Conservation (phyloP, 2,888 invertebrate species). For the Brachyopa scutellaris region DNA sequence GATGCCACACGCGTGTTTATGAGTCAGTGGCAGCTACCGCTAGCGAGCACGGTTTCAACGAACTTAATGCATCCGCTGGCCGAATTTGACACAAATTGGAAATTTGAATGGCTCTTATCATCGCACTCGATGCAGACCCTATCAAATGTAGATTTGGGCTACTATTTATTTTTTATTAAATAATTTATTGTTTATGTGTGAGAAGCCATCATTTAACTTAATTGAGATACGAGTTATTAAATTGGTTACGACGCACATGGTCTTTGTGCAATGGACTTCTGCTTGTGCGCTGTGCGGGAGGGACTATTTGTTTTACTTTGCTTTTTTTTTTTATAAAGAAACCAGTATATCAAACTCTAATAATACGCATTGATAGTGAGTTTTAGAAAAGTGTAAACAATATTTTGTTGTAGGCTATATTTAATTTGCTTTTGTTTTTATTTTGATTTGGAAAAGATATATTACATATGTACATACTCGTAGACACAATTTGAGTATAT, state of each 20-base stretch:
- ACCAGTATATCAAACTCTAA: not conserved
- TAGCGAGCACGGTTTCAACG: not conserved
- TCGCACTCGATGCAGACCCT: not conserved
- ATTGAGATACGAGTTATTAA: not conserved
- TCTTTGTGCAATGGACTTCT: not conserved
- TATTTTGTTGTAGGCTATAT: not conserved
- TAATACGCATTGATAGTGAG: slow-evolving; percentile 1
- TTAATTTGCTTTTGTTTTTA: not conserved
- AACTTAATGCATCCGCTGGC: slow-evolving; percentile 13
- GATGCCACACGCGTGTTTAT: slow-evolving; percentile 2
- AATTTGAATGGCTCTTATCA: slow-evolving; percentile 1
- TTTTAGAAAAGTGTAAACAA: not conserved
- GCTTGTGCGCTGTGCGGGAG: no score
- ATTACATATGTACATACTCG: no score
- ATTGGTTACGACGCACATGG: not conserved
- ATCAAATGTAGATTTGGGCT: not conserved
- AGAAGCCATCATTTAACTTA: not conserved
- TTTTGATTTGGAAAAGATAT: no score
- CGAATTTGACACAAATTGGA: not conserved
- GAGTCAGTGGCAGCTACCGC: not conserved
- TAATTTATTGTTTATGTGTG: not conserved
- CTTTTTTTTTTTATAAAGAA: no score
- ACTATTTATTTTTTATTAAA: not conserved
- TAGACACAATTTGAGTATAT: no score
- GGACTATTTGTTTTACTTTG: not conserved